These are phyloP conservation scores for Coccyzus lansbergi DNA, from an alignment of 2,797 vertebrate genomes.

Conservation along the genomic window DNA sequence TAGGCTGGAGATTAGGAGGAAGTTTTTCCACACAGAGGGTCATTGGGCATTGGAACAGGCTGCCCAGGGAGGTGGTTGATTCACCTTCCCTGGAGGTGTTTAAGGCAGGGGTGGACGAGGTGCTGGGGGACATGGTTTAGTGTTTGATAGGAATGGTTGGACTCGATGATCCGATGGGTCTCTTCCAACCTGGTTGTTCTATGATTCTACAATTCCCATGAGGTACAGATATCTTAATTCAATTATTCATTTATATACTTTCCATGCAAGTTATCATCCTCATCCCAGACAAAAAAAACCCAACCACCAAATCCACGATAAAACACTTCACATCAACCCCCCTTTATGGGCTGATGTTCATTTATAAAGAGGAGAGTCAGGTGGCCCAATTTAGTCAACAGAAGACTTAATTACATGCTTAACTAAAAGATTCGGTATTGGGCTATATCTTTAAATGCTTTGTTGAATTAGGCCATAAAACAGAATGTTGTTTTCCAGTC, in stretches of 20 bases:
- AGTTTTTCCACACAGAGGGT: no score
- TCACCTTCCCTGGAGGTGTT: no score
- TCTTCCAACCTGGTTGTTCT: no score
- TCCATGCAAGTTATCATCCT: neutral
- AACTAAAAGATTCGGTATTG: neutral
- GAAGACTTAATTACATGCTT: neutral
- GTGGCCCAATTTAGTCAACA: neutral
- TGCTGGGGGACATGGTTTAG: no score
- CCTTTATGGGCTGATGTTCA: neutral
- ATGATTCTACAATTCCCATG: no score
- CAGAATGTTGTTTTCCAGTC: neutral
- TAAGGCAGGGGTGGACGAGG: no score
- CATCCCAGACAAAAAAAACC: neutral
- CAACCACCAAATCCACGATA: neutral
- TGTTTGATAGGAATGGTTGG: no score
- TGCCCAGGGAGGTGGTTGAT: no score
- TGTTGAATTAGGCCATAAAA: neutral
- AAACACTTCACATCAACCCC: neutral
- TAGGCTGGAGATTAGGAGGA: no score
- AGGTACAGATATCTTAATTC: neutral
- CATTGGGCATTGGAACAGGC: no score
- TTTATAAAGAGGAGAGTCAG: neutral
- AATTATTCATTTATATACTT: slow-evolving; percentile 10
- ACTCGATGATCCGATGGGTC: no score
- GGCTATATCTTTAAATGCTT: neutral